These are phyloP conservation scores for Syngnathus scovelli DNA, from an alignment of 2,113 vertebrate genomes.

Conservation along the genomic window DNA sequence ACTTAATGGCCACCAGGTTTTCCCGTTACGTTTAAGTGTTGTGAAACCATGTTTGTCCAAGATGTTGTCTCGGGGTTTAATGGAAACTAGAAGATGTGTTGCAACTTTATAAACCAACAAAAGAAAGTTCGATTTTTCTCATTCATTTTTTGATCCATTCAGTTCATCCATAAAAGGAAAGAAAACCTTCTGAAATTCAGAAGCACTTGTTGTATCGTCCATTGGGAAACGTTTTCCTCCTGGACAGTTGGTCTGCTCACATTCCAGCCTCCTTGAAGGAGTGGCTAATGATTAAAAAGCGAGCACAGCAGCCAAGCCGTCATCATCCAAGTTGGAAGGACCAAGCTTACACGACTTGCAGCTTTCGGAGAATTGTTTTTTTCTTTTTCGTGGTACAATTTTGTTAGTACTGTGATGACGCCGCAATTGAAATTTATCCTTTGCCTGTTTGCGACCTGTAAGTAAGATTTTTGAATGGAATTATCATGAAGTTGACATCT, in stretches of 20 bases:
- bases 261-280: conserved; percentile 23
- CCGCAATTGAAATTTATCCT: conserved; percentile 5
- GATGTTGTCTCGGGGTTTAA: neutral
- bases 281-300: conserved; percentile 49
- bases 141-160: no score
- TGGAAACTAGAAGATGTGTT: neutral
- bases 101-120: conserved; percentile 33
- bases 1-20: conserved; percentile 17
- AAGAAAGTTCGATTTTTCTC: neutral
- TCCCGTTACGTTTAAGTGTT: neutral
- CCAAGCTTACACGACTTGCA: neutral
- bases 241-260: neutral
- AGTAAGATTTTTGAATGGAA: conserved; percentile 24
- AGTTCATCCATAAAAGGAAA: no score
- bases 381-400: neutral
- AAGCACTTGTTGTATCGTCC: no score
- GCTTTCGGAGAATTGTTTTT: neutral
- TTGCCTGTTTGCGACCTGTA: conserved; percentile 14
- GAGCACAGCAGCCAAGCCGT: neutral
- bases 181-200: no score
- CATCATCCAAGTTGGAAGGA: conserved; percentile 2
- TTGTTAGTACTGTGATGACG: conserved; percentile 26
- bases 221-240: neutral
- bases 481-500: no score
- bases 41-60: neutral